Conservation (phyloP, 2,888 invertebrate genomes). For the Phytoseiulus persimilis region DNA sequence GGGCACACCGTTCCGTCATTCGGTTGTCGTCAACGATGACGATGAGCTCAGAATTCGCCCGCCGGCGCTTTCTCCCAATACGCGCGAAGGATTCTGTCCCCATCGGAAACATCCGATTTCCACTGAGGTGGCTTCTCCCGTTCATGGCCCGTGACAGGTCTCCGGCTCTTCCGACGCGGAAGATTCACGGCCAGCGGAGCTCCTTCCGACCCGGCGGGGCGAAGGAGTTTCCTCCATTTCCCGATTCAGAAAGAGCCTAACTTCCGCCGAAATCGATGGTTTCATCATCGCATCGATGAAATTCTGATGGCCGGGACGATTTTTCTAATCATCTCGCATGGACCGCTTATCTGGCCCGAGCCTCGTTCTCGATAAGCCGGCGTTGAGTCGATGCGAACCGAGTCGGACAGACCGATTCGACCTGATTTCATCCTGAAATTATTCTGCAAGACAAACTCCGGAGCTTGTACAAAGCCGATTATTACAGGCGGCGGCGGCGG, state of each 20-base stretch:
- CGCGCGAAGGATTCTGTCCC: no score
- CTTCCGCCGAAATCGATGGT: background rate
- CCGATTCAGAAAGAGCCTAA: background rate
- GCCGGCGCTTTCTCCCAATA: no score
- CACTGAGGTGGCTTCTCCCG: no score
- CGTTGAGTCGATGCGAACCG: background rate
- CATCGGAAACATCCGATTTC: no score
- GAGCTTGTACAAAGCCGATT: background rate
- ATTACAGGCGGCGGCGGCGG: background rate
- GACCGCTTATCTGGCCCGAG: background rate
- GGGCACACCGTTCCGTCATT: no score
- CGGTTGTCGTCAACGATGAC: no score
- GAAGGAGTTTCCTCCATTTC: no score
- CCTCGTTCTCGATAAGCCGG: background rate
- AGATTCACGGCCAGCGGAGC: no score
- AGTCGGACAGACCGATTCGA: background rate
- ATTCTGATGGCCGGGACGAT: background rate
- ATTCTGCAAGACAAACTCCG: background rate
- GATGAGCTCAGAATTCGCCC: no score
- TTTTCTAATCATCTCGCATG: background rate
- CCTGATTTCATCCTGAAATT: background rate
- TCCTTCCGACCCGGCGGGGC: no score
- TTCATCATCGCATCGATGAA: background rate
- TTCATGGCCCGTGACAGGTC: no score
- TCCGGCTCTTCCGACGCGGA: no score